Percentiles rank a stretch among this genome's conserved stretches.
Conservation (phyloP, 2,797 vertebrate species). For the Bradypus variegatus region DNA sequence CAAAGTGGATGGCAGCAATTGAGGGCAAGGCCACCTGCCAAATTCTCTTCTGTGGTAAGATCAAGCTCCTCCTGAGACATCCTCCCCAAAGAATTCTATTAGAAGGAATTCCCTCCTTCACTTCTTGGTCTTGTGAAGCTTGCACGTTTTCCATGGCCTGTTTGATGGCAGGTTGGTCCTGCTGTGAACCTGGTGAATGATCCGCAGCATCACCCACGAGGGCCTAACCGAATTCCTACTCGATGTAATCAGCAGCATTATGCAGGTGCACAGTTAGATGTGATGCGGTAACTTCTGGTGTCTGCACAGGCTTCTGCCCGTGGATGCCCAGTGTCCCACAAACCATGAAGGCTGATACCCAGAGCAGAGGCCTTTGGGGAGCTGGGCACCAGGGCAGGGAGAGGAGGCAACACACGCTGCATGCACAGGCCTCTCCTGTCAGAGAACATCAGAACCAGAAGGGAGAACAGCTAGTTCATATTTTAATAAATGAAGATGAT, state of each 20-base stretch:
- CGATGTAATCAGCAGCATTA: background rate
- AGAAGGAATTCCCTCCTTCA: conserved; percentile 84
- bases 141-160: background rate
- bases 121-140: background rate
- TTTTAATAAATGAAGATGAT: background rate
- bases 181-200: no score
- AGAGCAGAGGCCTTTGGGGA: no score
- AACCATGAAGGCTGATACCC: background rate
- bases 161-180: background rate
- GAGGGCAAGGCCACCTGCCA: conserved; percentile 77
- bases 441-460: no score
- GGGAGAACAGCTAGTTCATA: background rate
- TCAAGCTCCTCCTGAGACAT: conserved; percentile 94
- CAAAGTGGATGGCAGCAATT: no score
- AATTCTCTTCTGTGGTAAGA: conserved; percentile 86
- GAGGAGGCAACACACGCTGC: no score
- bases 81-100: conserved; percentile 94
- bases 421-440: no score
- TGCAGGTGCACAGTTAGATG: background rate
- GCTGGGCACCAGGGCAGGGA: no score
- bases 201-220: background rate
- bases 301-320: background rate
- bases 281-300: background rate
- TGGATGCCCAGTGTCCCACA: background rate
- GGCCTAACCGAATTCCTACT: background rate